Evolutionary conservation across 1,140 invertebrate genomes (phyloP), one percentile per base, ranked within the genome.

Genomic region (Diploscapter pachys): DNA sequence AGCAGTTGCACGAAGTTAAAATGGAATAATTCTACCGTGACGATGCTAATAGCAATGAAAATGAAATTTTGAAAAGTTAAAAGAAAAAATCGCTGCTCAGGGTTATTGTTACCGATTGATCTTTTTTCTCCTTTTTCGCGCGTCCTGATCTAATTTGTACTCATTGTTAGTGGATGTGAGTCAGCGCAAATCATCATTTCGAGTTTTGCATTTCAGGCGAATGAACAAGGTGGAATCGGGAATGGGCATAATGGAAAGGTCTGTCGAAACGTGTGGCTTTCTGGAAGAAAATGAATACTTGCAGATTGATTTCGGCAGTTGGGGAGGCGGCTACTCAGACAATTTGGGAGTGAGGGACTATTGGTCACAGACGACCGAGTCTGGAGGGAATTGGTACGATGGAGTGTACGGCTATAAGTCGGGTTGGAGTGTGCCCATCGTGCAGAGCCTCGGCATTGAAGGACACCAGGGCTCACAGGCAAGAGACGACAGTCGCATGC

Each of bases 321-420:
- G 76, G 75, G 79, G 79, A 69, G 79, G 79, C 9, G 78, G 78
- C 59, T 79, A 79, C 31, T 79, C 79, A 4, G 78, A 80, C 69
- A 80, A 77, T 53, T 13, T 80, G 8, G 78, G 78, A 13, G 79
- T 80, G 2, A 73, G 78, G 56, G 79, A 80, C 57, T 80, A 75
- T 62, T 80, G 71, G 67, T 69, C 66, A 2, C 78, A 80, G 61
- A 79, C 78, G 31, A 67, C 65, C n/a, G 79, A 80, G 13, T 78
- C 59, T 52, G 79, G 79, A 13, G 79, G 71, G 2, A 80, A 80
- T 78, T 80, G 79, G 79, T 80, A 78, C 67, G 79, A 80, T 69
- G 74, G 75, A 5, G 31, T 48, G n/a, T 80, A 80, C 53, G 79
- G 79, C 51, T 74, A 78, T 56, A 79, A 80, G 71, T 78, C 71